Conservation (phyloP, 2,113 vertebrate genomes). For the Ardeotis arabs region DNA sequence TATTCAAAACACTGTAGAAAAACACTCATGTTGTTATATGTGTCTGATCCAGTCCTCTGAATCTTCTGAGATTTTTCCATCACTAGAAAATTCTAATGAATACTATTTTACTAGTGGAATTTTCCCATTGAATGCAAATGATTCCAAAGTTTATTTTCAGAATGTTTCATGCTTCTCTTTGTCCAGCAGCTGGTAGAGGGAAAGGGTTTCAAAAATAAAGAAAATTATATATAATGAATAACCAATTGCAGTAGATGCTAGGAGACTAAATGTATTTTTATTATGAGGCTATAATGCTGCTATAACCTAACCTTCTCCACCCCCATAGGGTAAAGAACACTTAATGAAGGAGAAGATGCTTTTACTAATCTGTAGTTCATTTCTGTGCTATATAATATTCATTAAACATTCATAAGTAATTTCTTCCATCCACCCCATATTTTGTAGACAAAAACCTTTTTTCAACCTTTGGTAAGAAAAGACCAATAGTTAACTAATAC, state of each 20-base stretch:
- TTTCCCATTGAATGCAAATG: constrained; percentile 58
- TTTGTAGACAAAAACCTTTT: neutral
- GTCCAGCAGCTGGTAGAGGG: constrained; percentile 54
- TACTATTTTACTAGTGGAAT: constrained; percentile 20
- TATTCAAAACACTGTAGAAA: neutral
- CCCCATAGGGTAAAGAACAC: constrained; percentile 37
- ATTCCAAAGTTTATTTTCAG: constrained; percentile 62
- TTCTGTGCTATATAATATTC: constrained; percentile 4
- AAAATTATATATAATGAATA: constrained; percentile 63
- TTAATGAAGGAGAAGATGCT: constrained; percentile 33
- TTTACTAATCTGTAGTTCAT: constrained; percentile 12
- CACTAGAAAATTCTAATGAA: neutral
- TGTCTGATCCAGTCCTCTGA: neutral
- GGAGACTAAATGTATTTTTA: constrained; percentile 52
- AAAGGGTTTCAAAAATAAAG: constrained; percentile 57
- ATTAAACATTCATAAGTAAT: neutral
- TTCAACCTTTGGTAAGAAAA: neutral
- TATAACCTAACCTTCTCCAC: constrained; percentile 56
- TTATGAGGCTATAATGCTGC: constrained; percentile 42
- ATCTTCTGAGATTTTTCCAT: neutral
- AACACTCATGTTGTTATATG: neutral
- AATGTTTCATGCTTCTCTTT: constrained; percentile 30
- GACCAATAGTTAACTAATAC: neutral
- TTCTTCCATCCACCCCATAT: neutral
- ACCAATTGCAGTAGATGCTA: constrained; percentile 19